Percentiles rank a stretch among this genome's conserved stretches.
Evolutionary conservation across 2,113 vertebrate species (phyloP).

Genomic region (Oreochromis niloticus): DNA sequence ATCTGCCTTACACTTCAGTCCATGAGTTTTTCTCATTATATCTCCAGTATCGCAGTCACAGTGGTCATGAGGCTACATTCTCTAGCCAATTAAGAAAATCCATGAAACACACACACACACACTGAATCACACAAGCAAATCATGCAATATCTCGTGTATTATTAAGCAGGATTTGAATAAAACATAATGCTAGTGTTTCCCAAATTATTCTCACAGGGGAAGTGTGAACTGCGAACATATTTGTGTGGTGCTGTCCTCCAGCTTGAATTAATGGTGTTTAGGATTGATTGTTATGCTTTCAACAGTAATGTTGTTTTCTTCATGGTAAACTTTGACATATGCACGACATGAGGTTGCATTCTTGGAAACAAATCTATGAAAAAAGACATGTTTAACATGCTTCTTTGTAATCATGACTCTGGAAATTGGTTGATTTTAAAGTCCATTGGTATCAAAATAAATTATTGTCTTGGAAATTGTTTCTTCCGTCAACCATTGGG

Average conservation of each 20-base stretch:
- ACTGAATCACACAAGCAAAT: not conserved
- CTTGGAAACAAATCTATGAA: not conserved
- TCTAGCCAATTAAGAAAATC: conserved; percentile 30
- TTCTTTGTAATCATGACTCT: not conserved
- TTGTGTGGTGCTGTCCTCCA: not conserved
- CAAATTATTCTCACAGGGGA: conserved; percentile 31
- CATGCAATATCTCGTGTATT: conserved; percentile 32
- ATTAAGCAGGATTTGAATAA: conserved; percentile 52
- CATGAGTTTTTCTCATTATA: conserved; percentile 3
- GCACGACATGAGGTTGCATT: not conserved
- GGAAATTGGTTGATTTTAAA: conserved; percentile 25
- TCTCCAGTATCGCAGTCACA: not conserved
- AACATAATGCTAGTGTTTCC: conserved; percentile 48
- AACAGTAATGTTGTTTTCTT: not conserved
- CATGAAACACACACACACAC: not conserved
- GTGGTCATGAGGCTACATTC: conserved; percentile 3
- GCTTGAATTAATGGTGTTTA: conserved; percentile 7
- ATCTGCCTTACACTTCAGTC: not conserved
- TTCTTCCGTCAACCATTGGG: conserved; percentile 6
- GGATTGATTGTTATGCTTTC: not conserved
- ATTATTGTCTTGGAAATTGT: conserved; percentile 4
- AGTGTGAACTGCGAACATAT: conserved; percentile 1
- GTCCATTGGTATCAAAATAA: not conserved
- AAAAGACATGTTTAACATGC: not conserved
- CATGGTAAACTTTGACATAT: not conserved